Evolutionary conservation across 2,113 vertebrate species (phyloP), one percentile per base, ranked within the genome.

Genomic region (Hymenochirus boettgeri): DNA sequence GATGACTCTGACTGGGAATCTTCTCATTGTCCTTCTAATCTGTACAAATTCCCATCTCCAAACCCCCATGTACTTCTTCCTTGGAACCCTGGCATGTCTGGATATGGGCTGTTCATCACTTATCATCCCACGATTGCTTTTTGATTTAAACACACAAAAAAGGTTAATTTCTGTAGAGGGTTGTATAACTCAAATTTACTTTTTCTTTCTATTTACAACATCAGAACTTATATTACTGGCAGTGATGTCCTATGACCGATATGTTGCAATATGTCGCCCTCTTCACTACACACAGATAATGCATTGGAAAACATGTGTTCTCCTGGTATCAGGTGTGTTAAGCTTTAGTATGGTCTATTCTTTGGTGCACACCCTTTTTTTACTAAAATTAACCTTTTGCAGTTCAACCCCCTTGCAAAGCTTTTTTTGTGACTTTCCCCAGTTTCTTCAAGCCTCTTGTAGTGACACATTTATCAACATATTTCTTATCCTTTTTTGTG

Each of bases 211-310:
- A 5, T 79, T 76, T 18, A 58, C 31, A 9, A 72, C 65, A 1
- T 61, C 3, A 1, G 71, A 75, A 3, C 7, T 60, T 35, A 76
- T 71, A 26, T 42, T 77, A 17, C 59, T 77, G 18, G 73, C 74
- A 1, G 47, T 71, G 0, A 79, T 77, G 76, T 73, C 74, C 0
- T 65, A 71, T 35, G 77, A 76, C 64, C 33, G 50, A 11, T 77
- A 74, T 2, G 63, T 70, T 33, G 74, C 76, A 51, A 72, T 79
- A 26, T 76, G 69, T 18, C 70, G 22, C 11, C 78, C 73, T 8
- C 72, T 75, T 4, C 73, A 72, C 33, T 78, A 77, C 4, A 18
- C 24, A 4, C 55, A 57, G 15, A 22, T 59, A 25, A 59, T 67
- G 64, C 29, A 7, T 9, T 23, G 23, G 29, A 59, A 27, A 24